Base-by-base conservation (phyloP, 2,888 invertebrate species). In the Rhaphigaster nebulosa region DNA sequence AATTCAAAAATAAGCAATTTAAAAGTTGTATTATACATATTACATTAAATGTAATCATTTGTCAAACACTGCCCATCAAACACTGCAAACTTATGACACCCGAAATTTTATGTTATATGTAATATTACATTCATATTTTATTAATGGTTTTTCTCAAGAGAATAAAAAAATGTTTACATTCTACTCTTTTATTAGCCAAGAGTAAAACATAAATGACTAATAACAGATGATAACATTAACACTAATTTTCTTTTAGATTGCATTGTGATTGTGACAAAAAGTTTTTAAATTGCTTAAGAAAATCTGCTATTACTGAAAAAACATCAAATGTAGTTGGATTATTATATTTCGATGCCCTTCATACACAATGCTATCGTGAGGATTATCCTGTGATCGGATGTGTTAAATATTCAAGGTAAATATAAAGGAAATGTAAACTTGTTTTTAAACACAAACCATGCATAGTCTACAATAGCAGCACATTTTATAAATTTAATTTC, bases 361-460 rank as follows among this genome's bases (percentile, higher is more conserved):
- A 94, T 41, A 96, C 96, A 0, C 93, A 95, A 93, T 96, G 96
- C 93, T 96, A 94, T 93, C 94, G 94, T 91, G 92, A 94, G 50
- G 95, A 96, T 91, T 95, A 95, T 92, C 96, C 95, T 0, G 94
- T 95, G 50, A 93, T 93, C 0, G 94, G 93, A 4, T 96, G 96
- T 93, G 93, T 93, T 56, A 94, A 93, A 92, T 94, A 93, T 91
- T 94, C 95, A 93, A 94, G 95, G 96, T 96, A 93, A 93, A 94
- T 93, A 26, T 45, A 70, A 90, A 50, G 18, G 13, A 29, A 65
- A 34, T 41, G 26, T 26, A 34, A 45, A 70, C 34, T 41, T 50
- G 20, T 65, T 70, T 70, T 34, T 29, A 34, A 70, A 34, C 29
- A 70, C 18, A 34, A 34, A 70, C 29, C 29, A 65, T 70, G 0